Evolutionary conservation across 1,140 invertebrate species (phyloP).

Genomic region (Zaprionus africanus): DNA sequence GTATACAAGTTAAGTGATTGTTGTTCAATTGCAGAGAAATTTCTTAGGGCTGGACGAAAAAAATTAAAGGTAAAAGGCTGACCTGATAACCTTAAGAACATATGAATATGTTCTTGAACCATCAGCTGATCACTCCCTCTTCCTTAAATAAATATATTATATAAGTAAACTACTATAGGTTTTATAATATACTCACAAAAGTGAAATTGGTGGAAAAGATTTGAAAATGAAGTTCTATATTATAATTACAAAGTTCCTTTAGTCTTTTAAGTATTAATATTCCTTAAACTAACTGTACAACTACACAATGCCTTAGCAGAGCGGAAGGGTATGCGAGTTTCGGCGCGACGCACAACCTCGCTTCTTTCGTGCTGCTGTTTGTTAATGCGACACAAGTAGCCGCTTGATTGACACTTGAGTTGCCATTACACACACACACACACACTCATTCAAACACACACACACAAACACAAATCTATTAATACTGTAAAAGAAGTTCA

Average conservation of each 20-base stretch:
- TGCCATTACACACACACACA: conserved; percentile 40
- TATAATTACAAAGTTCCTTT: neutral
- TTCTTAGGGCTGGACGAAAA: no score
- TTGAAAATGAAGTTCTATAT: neutral
- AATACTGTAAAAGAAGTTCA: conserved; percentile 1
- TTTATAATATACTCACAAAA: no score
- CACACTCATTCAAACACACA: neutral
- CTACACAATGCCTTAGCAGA: neutral
- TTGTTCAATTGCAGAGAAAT: no score
- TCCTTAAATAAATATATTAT: no score
- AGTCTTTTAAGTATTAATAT: no score
- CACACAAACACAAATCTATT: neutral
- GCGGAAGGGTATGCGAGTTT: neutral
- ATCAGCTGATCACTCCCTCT: neutral
- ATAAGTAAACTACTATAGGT: no score
- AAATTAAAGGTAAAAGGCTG: no score
- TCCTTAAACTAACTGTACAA: no score
- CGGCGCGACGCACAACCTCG: neutral
- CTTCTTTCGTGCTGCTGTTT: conserved; percentile 36
- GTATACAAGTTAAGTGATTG: no score
- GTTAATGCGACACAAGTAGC: conserved; percentile 69
- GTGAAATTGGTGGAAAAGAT: no score
- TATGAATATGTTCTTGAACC: neutral
- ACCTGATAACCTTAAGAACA: no score
- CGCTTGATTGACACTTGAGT: conserved; percentile 73